phyloP scores from a whole-genome alignment of 2,797 vertebrate species.

The Ceyx erithaca region DNA sequence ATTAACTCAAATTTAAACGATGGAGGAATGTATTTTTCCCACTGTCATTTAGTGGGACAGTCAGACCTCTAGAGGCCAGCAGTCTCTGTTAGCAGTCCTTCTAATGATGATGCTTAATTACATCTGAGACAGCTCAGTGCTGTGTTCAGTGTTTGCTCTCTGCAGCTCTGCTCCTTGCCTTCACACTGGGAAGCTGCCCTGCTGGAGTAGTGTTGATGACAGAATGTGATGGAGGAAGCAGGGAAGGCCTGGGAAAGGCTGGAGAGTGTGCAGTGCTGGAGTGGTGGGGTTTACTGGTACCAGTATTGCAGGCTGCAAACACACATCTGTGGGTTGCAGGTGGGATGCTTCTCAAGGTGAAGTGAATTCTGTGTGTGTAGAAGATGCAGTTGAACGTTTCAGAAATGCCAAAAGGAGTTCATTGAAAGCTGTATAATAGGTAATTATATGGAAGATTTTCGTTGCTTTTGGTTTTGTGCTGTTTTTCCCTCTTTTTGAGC shows the following conservation, averaged over 20 bases:
- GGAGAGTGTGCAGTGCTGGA: no score
- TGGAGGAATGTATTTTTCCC: neutral
- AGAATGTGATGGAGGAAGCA: neutral
- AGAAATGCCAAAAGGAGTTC: neutral
- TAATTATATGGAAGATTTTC: neutral
- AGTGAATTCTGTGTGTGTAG: neutral
- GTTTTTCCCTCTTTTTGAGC: neutral
- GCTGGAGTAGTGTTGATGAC: neutral
- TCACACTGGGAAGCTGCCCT: neutral
- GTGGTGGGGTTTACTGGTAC: neutral
- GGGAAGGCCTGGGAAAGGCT: neutral
- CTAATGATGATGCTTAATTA: neutral
- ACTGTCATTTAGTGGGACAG: neutral
- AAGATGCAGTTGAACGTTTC: neutral
- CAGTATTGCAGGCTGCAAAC: neutral
- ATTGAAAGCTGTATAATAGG: neutral
- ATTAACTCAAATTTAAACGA: neutral
- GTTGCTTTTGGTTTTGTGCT: neutral
- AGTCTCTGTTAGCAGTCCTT: neutral
- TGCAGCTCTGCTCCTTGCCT: neutral
- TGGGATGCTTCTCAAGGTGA: neutral
- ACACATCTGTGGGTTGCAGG: neutral
- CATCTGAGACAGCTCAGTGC: neutral
- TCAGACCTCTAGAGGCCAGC: neutral
- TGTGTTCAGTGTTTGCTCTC: neutral